Conservation (phyloP, 2,113 vertebrate species). For the Indri indri region DNA sequence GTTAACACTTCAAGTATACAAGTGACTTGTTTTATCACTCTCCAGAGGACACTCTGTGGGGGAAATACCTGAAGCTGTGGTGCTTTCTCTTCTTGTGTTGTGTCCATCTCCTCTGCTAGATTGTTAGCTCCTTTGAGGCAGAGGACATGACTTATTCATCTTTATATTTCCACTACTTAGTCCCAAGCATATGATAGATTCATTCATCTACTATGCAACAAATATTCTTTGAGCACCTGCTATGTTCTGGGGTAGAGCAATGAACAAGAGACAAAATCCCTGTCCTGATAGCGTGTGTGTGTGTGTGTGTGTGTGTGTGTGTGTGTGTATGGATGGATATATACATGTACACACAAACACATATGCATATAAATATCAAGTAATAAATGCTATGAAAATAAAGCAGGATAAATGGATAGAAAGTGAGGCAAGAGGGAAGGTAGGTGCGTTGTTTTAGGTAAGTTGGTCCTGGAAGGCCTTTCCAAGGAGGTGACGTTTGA, state of each 20-base stretch:
- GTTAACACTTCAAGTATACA: background rate
- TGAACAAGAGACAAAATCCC: background rate
- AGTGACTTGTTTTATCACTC: background rate
- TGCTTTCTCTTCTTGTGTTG: background rate
- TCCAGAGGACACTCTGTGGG: background rate
- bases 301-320: background rate
- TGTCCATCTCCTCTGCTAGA: background rate
- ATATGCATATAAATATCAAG: background rate
- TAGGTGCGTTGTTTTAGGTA: background rate
- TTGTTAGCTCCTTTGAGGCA: background rate
- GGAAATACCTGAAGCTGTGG: background rate
- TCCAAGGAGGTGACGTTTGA: background rate
- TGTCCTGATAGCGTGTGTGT: background rate
- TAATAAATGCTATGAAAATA: background rate
- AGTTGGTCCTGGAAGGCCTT: slow-evolving; percentile 25
- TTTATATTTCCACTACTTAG: slow-evolving; percentile 23
- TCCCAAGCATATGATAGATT: background rate
- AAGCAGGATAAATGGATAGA: background rate
- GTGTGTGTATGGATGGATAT: background rate
- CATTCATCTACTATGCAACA: background rate
- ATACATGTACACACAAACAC: background rate
- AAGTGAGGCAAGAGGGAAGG: background rate
- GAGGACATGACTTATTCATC: background rate
- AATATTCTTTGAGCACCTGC: background rate
- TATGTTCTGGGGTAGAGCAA: background rate